These are phyloP conservation scores for Erythrocercus mccallii DNA, from an alignment of 2,113 vertebrate genomes.

Conservation along the genomic window DNA sequence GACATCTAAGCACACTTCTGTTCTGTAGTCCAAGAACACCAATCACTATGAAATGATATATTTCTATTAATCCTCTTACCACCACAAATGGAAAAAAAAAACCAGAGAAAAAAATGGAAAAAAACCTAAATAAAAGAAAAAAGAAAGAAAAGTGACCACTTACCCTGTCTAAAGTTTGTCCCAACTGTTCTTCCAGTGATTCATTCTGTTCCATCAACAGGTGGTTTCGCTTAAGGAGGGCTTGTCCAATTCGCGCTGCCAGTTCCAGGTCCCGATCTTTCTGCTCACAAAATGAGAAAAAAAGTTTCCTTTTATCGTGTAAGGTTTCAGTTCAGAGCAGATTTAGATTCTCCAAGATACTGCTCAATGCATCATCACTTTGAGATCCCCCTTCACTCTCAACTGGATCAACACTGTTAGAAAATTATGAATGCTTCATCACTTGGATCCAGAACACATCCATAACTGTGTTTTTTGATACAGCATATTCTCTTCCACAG, in stretches of 20 bases:
- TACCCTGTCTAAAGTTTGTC: conserved; percentile 91
- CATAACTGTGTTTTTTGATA: not conserved
- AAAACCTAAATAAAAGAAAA: accelerated
- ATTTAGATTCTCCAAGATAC: not conserved
- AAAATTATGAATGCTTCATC: not conserved
- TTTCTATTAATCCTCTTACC: not conserved
- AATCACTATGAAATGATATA: not conserved
- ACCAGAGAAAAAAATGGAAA: accelerated
- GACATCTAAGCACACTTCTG: not conserved
- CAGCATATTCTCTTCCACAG: not conserved
- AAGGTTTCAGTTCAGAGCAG: not conserved
- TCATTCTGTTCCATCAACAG: conserved; percentile 91
- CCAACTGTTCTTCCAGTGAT: conserved; percentile 89
- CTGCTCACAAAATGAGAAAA: conserved; percentile 68
- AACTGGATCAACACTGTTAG: not conserved
- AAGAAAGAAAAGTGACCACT: not conserved
- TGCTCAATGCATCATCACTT: not conserved
- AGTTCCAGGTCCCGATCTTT: conserved; percentile 94
- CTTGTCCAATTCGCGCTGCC: conserved; percentile 95
- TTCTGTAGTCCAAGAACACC: not conserved
- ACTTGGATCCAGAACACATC: not conserved
- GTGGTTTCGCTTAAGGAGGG: conserved; percentile 91
- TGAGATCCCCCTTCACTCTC: not conserved
- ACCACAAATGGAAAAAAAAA: not conserved
- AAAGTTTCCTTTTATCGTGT: not conserved